Conservation (phyloP, 2,113 vertebrate genomes). For the Pseudorhombus dupliciocellatus region DNA sequence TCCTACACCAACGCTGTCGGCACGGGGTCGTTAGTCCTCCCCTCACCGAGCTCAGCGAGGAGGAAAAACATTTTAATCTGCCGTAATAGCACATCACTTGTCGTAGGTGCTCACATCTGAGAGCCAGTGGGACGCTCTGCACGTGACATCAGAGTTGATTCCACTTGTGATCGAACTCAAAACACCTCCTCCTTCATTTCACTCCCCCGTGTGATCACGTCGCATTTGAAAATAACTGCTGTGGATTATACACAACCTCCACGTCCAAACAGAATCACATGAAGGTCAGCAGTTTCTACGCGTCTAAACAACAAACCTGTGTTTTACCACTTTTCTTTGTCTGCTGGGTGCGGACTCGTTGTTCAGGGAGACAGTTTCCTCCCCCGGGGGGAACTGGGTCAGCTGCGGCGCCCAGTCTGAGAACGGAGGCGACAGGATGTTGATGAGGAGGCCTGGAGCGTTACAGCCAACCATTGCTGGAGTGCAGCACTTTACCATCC, state of each 20-base stretch:
- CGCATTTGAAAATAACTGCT: neutral
- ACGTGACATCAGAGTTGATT: too few relatives aligned
- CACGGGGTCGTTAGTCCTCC: neutral
- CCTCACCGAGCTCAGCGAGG: neutral
- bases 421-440: constrained; percentile 71
- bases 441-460: constrained; percentile 67
- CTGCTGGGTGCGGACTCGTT: constrained; percentile 34
- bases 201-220: neutral
- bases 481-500: constrained; percentile 55
- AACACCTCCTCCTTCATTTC: neutral
- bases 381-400: constrained; percentile 18
- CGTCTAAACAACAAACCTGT: constrained; percentile 24
- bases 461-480: constrained; percentile 52
- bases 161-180: too few relatives aligned
- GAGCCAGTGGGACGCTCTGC: neutral
- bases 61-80: neutral
- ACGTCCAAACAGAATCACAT: constrained; percentile 1
- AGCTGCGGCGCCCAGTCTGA: constrained; percentile 52
- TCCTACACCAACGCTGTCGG: neutral
- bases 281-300: constrained; percentile 28
- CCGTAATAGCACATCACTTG: neutral
- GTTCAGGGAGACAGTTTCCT: constrained; percentile 44
- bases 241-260: neutral
- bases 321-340: constrained; percentile 30
- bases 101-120: neutral